Base-by-base conservation (phyloP, 2,113 vertebrate genomes). In the Anguilla rostrata region DNA sequence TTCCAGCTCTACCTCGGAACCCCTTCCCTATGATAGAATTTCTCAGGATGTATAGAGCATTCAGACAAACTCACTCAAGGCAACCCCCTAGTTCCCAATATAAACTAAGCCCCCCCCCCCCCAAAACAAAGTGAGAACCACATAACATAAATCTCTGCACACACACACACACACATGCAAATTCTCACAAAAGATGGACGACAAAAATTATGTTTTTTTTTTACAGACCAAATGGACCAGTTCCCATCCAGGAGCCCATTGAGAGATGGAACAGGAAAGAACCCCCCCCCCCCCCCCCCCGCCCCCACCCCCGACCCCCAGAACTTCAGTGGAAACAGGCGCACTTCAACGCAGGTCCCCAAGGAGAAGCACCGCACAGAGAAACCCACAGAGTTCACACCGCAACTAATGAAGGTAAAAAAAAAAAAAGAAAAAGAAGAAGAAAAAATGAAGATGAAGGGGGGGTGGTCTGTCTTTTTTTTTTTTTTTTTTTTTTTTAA, bases 331-430 rank as follows among this genome's bases (percentile, higher is more conserved):
- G 3, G 83, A 82, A 79, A 82, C 20, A 85, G 60, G 86, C 83
- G 83, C 60, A 83, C 78, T 87, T 86, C 29, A 46, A 83, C 79
- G 40, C 84, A 83, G 82, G 49, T 34, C 78, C 41, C 86, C 66
- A 88, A 82, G 78, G n/a, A 56, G 88, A 66, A 18, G 66, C 75
- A 78, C 39, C 39, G 78, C 84, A 86, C 66, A 53, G 60, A 87
- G 78, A 88, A 85, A 90, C 86, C 83, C 89, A 88, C 88, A 88
- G 88, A 91, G 90, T 92, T 87, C 83, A 88, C 86, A 90, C 89
- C 81, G 87, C 82, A 81, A 85, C 88, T 87, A 92, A 91, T 91
- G 85, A 94, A 93, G 90, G 84, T 87, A 49, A 34, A 43, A 22
- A 26, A 39, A 26, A 39, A 84, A 39, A 71, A 57, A 84, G 83